These are phyloP conservation scores for Ceyx melanurus DNA, from an alignment of 2,113 vertebrate genomes.

Conservation along the genomic window DNA sequence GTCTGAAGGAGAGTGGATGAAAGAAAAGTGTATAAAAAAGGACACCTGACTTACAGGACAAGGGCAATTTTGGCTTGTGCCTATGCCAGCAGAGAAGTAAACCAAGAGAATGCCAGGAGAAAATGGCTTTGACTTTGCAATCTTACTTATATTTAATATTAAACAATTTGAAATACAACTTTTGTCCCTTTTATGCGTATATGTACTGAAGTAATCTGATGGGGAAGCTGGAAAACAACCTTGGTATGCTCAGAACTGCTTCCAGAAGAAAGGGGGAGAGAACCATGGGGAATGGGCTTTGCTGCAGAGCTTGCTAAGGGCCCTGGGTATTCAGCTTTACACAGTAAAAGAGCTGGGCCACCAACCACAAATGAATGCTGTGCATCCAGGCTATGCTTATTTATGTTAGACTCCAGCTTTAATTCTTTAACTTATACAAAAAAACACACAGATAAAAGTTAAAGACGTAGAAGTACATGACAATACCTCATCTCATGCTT, in stretches of 20 bases:
- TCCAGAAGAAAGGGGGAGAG: not conserved
- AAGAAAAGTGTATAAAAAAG: not conserved
- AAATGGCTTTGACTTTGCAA: not conserved
- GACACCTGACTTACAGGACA: not conserved
- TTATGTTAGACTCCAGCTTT: not conserved
- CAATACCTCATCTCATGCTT: not conserved
- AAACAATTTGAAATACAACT: not conserved
- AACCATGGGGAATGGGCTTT: fast-evolving
- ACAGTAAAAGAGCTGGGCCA: not conserved
- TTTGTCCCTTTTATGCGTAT: not conserved
- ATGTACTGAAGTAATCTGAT: not conserved
- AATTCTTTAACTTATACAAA: not conserved
- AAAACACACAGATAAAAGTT: not conserved
- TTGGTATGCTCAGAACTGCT: not conserved
- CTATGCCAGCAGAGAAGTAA: not conserved
- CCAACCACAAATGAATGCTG: not conserved
- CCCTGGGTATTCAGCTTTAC: not conserved
- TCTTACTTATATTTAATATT: not conserved
- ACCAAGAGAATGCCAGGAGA: not conserved
- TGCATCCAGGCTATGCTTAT: not conserved
- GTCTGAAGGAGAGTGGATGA: not conserved
- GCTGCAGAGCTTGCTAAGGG: not conserved
- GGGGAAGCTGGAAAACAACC: not conserved
- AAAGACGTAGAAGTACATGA: not conserved
- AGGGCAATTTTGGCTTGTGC: not conserved